phyloP scores from a whole-genome alignment of 2,113 vertebrate species.

The Python bivittatus region DNA sequence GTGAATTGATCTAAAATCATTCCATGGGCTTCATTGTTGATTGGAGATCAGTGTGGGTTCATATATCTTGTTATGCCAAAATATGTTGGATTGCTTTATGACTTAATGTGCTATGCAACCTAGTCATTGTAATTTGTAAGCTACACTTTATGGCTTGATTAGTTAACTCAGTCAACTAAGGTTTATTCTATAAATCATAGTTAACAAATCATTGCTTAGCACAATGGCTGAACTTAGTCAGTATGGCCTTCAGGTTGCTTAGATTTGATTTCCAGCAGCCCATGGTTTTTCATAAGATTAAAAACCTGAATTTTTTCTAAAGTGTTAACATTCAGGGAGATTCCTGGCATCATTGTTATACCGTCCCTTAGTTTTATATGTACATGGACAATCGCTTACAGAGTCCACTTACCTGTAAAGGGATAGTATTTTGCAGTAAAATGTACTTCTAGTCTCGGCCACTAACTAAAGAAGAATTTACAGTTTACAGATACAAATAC shows the following conservation, averaged over 20 bases:
- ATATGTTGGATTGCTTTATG: too few species aligned
- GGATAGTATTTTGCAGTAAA: background rate
- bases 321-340: background rate
- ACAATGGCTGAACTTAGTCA: background rate
- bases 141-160: too few species aligned
- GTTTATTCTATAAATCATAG: too few species aligned
- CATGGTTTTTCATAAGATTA: background rate
- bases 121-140: background rate
- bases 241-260: background rate
- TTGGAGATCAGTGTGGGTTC: background rate
- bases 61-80: too few species aligned
- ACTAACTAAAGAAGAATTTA: background rate
- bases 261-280: background rate
- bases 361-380: background rate
- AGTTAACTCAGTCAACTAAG: too few species aligned
- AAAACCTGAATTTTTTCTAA: background rate
- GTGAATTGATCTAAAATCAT: background rate
- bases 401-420: background rate
- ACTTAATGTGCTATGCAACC: too few species aligned
- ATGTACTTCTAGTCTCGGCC: background rate
- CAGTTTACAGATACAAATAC: too few species aligned
- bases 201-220: too few species aligned
- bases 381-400: background rate
- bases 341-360: background rate
- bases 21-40: background rate